Conservation (phyloP, 2,888 invertebrate genomes). For the Synanthedon andrenaeformis region DNA sequence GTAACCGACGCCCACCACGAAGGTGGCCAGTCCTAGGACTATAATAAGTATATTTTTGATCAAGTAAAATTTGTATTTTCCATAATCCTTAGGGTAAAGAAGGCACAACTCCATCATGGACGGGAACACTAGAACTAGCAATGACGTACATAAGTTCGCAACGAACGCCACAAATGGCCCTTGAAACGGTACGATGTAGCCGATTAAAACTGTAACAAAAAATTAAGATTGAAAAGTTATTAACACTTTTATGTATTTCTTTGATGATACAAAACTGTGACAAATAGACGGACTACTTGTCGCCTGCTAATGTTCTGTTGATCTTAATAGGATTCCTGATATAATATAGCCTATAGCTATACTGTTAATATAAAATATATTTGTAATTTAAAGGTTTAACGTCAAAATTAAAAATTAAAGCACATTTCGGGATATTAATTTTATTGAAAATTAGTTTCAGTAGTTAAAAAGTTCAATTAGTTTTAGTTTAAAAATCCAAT, state of each 20-base stretch:
- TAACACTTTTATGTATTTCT: background rate
- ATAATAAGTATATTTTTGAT: slow-evolving; percentile 29
- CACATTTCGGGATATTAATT: too few relatives aligned
- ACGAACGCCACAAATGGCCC: slow-evolving; percentile 43
- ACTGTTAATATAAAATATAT: too few relatives aligned
- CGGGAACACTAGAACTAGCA: slow-evolving; percentile 38
- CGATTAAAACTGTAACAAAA: slow-evolving; percentile 33
- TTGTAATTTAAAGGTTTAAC: too few relatives aligned
- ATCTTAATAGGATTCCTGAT: too few relatives aligned
- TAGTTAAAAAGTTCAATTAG: too few relatives aligned
- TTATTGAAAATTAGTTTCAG: too few relatives aligned
- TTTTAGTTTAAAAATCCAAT: too few relatives aligned
- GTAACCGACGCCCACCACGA: slow-evolving; percentile 22
- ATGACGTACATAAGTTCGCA: slow-evolving; percentile 37
- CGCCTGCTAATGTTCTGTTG: too few relatives aligned
- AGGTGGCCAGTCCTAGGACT: slow-evolving; percentile 18
- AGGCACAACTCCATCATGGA: slow-evolving; percentile 43
- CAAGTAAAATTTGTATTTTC: slow-evolving; percentile 20
- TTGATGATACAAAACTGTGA: too few relatives aligned
- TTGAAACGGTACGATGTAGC: slow-evolving; percentile 37
- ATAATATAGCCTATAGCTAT: too few relatives aligned
- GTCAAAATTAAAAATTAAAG: too few relatives aligned
- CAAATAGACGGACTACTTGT: too few relatives aligned
- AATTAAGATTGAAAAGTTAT: background rate
- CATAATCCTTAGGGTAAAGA: slow-evolving; percentile 33